phyloP scores from a whole-genome alignment of 2,888 invertebrate genomes.

The Drosophila hamatofila region DNA sequence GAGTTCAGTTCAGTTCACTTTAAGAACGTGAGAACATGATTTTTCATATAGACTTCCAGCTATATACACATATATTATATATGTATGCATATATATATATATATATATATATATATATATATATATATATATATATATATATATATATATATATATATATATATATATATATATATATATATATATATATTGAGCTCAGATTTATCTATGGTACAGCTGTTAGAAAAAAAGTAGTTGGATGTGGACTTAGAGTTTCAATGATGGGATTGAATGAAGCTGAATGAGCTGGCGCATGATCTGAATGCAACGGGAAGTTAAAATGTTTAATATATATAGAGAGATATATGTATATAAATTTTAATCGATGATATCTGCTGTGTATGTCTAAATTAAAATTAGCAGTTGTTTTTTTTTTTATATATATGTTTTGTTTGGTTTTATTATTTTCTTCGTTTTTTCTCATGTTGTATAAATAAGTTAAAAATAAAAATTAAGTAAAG shows the following conservation, averaged over 20 bases:
- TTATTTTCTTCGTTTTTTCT: slow-evolving; percentile 63
- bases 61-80: slow-evolving; percentile 12
- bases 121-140: slow-evolving; percentile 36
- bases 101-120: slow-evolving; percentile 22
- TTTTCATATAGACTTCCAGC: background rate
- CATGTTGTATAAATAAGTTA: slow-evolving; percentile 71
- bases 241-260: slow-evolving; percentile 11
- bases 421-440: slow-evolving; percentile 73
- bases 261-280: slow-evolving; percentile 5
- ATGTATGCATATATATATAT: slow-evolving; percentile 19
- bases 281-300: slow-evolving; percentile 19
- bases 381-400: slow-evolving; percentile 78
- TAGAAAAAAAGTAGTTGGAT: slow-evolving; percentile 60
- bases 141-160: slow-evolving; percentile 19
- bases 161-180: slow-evolving; percentile 15
- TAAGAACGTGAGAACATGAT: slow-evolving; percentile 30
- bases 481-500: slow-evolving; percentile 74
- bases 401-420: slow-evolving; percentile 53
- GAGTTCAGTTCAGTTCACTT: slow-evolving; percentile 31
- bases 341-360: slow-evolving; percentile 33
- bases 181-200: slow-evolving; percentile 46
- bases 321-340: slow-evolving; percentile 23
- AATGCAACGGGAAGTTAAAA: slow-evolving; percentile 49
- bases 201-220: slow-evolving; percentile 74
- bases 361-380: slow-evolving; percentile 46